These are phyloP conservation scores for Elysia chlorotica DNA, from an alignment of 1,140 invertebrate genomes.

Conservation along the genomic window DNA sequence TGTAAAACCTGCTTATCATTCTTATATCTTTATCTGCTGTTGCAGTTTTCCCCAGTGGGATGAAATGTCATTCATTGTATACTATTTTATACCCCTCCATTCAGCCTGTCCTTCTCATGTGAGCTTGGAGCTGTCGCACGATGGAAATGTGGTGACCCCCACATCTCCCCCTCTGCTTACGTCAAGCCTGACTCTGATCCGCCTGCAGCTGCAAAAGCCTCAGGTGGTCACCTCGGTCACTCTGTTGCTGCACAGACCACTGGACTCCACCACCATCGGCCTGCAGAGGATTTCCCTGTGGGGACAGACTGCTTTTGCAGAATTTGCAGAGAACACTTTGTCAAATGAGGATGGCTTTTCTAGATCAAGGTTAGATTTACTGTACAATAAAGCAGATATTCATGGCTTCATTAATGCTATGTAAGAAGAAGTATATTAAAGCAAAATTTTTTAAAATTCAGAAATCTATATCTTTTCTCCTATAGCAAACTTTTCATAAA, in stretches of 20 bases:
- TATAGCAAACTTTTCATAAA: too few relatives aligned
- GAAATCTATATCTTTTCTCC: too few relatives aligned
- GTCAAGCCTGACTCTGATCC: slow-evolving; percentile 83
- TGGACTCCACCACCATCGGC: slow-evolving; percentile 85
- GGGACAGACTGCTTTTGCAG: slow-evolving; percentile 78
- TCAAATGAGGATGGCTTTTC: slow-evolving; percentile 55
- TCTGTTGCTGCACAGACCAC: slow-evolving; percentile 78
- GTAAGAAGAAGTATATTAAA: too few relatives aligned
- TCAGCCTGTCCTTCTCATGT: slow-evolving; percentile 87
- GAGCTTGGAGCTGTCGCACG: slow-evolving; percentile 76
- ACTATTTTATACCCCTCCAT: too few relatives aligned
- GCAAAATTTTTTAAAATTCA: too few relatives aligned
- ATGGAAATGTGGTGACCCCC: slow-evolving; percentile 68
- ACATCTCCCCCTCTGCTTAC: slow-evolving; percentile 77
- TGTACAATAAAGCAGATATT: too few relatives aligned
- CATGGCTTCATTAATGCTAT: too few relatives aligned
- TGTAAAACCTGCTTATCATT: too few relatives aligned
- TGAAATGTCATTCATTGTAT: too few relatives aligned
- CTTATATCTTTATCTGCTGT: too few relatives aligned
- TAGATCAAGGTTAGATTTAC: slow-evolving; percentile 54
- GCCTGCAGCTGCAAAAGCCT: slow-evolving; percentile 78
- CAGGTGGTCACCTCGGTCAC: slow-evolving; percentile 72
- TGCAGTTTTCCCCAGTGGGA: too few relatives aligned
- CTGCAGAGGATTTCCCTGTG: slow-evolving; percentile 85
- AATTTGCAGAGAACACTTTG: slow-evolving; percentile 59